Evolutionary conservation across 2,888 invertebrate species (phyloP).

Genomic region (Acleris laterana): DNA sequence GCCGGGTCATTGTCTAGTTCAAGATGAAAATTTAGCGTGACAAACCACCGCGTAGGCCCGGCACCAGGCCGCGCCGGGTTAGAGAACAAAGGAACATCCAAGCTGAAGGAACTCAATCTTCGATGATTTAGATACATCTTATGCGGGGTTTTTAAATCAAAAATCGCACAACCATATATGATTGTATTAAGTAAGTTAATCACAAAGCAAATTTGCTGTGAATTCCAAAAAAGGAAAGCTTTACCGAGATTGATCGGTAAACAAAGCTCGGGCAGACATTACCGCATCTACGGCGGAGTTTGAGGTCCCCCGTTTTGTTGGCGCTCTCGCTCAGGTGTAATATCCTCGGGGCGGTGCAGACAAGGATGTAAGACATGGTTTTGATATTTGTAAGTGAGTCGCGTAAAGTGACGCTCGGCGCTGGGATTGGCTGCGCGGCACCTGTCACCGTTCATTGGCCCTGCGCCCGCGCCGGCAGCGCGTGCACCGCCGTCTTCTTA

Average conservation of each 20-base stretch:
- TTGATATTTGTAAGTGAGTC: slow-evolving; percentile 60
- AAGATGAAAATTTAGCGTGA: slow-evolving; percentile 42
- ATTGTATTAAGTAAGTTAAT: slow-evolving; percentile 19
- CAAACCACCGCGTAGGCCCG: slow-evolving; percentile 19
- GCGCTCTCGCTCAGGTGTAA: slow-evolving; percentile 44
- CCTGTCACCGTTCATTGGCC: slow-evolving; percentile 79
- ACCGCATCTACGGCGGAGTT: slow-evolving; percentile 41
- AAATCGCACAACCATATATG: not conserved
- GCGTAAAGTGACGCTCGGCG: slow-evolving; percentile 59
- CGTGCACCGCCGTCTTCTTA: slow-evolving; percentile 65
- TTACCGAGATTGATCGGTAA: slow-evolving; percentile 54
- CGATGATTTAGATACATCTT: not conserved
- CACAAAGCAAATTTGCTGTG: slow-evolving; percentile 44
- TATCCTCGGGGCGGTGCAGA: slow-evolving; percentile 43
- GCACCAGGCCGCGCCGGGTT: slow-evolving; percentile 15
- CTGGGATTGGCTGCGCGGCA: slow-evolving; percentile 67
- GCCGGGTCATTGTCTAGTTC: slow-evolving; percentile 48
- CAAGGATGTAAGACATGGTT: slow-evolving; percentile 61
- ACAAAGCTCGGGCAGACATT: slow-evolving; percentile 54
- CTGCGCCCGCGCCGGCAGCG: slow-evolving; percentile 58
- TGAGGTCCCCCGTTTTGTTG: slow-evolving; percentile 42
- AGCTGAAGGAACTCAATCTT: slow-evolving; percentile 1
- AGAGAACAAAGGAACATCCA: slow-evolving; percentile 40
- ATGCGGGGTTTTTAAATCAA: slow-evolving; percentile 8
- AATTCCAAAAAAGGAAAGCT: slow-evolving; percentile 48